Conservation (phyloP, 53 echinoderm and acorn worm species). For the Apostichopus leukothele region DNA sequence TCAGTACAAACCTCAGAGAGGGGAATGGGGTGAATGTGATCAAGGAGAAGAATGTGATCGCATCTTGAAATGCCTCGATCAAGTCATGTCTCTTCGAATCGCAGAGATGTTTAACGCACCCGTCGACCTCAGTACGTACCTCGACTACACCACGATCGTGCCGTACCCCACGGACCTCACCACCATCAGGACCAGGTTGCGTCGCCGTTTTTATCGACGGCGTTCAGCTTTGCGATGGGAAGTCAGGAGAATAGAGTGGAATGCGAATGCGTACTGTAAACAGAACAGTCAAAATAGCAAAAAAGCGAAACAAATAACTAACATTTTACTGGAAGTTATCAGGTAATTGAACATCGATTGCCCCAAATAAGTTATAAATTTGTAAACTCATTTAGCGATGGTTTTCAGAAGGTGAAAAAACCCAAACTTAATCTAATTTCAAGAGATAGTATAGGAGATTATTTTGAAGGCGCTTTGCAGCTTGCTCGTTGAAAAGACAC, state of each 20-base stretch:
- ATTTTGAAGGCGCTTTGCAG: too few relatives aligned
- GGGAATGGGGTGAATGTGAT: conserved; percentile 81
- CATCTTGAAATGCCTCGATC: conserved; percentile 70
- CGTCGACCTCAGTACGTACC: conserved; percentile 84
- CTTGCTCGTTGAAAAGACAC: too few relatives aligned
- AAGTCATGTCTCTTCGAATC: conserved; percentile 78
- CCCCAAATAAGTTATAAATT: too few relatives aligned
- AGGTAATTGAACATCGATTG: too few relatives aligned
- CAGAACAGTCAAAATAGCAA: conserved; percentile 75
- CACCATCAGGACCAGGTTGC: conserved; percentile 73
- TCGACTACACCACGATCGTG: conserved; percentile 72
- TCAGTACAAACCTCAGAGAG: conserved; percentile 70
- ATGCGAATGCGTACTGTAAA: conserved; percentile 78
- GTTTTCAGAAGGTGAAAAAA: too few relatives aligned
- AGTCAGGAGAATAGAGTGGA: conserved; percentile 79
- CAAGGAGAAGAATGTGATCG: conserved; percentile 77
- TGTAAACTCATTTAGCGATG: too few relatives aligned
- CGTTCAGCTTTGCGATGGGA: conserved; percentile 90
- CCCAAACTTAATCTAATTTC: too few relatives aligned
- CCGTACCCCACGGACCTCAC: conserved; percentile 88
- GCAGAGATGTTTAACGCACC: conserved; percentile 80
- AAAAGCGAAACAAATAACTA: too few relatives aligned
- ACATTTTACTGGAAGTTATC: too few relatives aligned
- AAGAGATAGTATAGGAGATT: too few relatives aligned
- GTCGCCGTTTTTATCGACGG: conserved; percentile 78